A percentile compares a stretch with the other conserved stretches of the same genome.
Evolutionary conservation across 92 coral and sea anemone species (phyloP).

Genomic region (Porites evermanni): DNA sequence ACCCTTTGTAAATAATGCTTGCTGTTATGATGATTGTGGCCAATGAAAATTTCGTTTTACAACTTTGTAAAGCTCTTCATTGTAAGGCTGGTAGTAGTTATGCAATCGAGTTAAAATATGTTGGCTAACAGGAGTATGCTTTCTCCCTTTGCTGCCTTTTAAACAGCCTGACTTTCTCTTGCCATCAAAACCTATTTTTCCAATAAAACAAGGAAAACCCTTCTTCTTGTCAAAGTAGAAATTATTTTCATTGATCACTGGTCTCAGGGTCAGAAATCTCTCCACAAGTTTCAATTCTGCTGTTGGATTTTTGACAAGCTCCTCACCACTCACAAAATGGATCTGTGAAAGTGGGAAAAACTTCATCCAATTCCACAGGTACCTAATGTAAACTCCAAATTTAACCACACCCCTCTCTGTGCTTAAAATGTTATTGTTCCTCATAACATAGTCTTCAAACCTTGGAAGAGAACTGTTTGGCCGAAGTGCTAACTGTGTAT

Average conservation of each 20-base stretch:
- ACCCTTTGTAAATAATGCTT: background rate
- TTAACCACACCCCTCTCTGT: conserved; percentile 73
- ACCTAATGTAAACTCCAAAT: conserved; percentile 80
- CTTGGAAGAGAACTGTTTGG: conserved; percentile 54
- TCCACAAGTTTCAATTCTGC: conserved; percentile 78
- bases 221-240: conserved; percentile 81
- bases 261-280: conserved; percentile 70
- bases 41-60: conserved; percentile 87
- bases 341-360: conserved; percentile 81
- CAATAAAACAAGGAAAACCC: conserved; percentile 89
- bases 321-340: conserved; percentile 93
- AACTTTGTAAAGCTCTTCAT: conserved; percentile 83
- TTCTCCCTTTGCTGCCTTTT: conserved; percentile 83
- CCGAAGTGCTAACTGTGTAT: conserved; percentile 77
- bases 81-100: conserved; percentile 83
- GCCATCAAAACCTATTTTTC: conserved; percentile 48
- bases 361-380: conserved; percentile 71
- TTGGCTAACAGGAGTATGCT: conserved; percentile 65
- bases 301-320: conserved; percentile 77
- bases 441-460: conserved; percentile 84
- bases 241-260: conserved; percentile 72
- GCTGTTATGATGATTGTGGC: conserved; percentile 47
- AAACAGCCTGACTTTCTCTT: conserved; percentile 72
- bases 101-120: conserved; percentile 61
- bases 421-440: conserved; percentile 56